Conservation (phyloP, 2,888 invertebrate species). For the Oxyteleia sp. region DNA sequence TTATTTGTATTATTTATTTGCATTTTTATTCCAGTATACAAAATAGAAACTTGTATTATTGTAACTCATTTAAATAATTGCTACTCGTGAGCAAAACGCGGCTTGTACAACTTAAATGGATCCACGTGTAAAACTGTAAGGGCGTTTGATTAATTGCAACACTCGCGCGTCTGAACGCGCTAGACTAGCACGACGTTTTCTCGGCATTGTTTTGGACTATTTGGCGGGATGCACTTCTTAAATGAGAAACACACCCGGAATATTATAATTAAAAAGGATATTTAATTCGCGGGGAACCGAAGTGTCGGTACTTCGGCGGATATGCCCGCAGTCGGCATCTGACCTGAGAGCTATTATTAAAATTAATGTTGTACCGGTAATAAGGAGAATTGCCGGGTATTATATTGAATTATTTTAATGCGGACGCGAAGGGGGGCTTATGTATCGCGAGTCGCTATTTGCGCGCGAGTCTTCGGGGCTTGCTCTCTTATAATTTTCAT, state of each 20-base stretch:
- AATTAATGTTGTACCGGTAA: conserved; percentile 83
- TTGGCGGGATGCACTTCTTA: conserved; percentile 31
- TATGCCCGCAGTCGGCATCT: conserved; percentile 73
- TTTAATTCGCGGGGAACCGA: conserved; percentile 47
- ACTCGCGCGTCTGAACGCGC: conserved; percentile 24
- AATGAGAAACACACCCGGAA: conserved; percentile 47
- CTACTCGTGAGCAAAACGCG: conserved; percentile 31
- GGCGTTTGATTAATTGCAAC: conserved; percentile 58
- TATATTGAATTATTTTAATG: conserved; percentile 85
- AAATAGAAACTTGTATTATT: conserved; percentile 54
- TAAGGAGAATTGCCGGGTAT: conserved; percentile 83
- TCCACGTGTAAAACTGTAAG: conserved; percentile 34
- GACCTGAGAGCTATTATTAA: conserved; percentile 81
- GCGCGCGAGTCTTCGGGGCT: conserved; percentile 43
- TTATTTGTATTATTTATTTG: too few species aligned
- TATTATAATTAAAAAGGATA: conserved; percentile 70
- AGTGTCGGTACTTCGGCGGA: conserved; percentile 47
- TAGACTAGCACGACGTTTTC: conserved; percentile 18
- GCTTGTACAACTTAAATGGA: conserved; percentile 26
- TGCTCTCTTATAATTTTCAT: conserved; percentile 59
- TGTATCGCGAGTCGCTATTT: conserved; percentile 34
- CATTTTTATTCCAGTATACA: too few species aligned
- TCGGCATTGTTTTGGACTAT: conserved; percentile 48
- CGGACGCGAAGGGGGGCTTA: conserved; percentile 66
- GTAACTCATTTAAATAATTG: conserved; percentile 56